Evolutionary conservation across 2,113 vertebrate species (phyloP), one percentile per base, ranked within the genome.

Genomic region (Chitala chitala): DNA sequence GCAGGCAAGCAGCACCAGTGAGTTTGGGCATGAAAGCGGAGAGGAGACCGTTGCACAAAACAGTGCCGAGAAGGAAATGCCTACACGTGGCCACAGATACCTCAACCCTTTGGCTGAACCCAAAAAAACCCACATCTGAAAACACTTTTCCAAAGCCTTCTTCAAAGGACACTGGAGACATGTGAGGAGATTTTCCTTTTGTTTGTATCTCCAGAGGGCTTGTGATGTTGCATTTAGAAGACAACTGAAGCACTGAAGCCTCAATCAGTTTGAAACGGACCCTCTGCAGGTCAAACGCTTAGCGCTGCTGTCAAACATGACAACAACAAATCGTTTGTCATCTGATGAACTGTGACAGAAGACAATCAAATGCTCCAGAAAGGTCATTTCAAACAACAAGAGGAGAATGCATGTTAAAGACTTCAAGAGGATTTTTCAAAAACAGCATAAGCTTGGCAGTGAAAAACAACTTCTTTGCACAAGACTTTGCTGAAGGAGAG

Each of bases 1-100:
- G 84, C 79, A 86, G 82, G 86, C 78, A 85, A 79, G 84, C 73
- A 78, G 63, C 68, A 74, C 69, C 71, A 80, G 86, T 77, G 83
- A 80, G 84, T 75, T 77, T 15, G 68, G 66, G 79, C 58, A 72
- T 33, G 73, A 73, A 80, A 74, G 84, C 73, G 29, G 26, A 48
- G 26, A 13, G 26, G 3, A 22, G 40, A n/a, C 13, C 56, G 44
- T 63, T 4, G 26, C 13, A 44, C 15, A 59, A 7, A 24, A 46
- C 55, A 72, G 22, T 12, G 36, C 36, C 13, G 22, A 48, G 20
- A 29, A 33, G 26, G 58, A 61, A 26, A 61, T 5, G 26, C 26
- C 58, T 29, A 26, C 48, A 20, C 17, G 40, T n/a, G n/a, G 71
- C 50, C 48, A 26, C 22, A 24, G 71, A 42, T 40, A 15, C 40